These are phyloP conservation scores for Ciconia nigra DNA, from an alignment of 2,797 vertebrate genomes.

Conservation along the genomic window DNA sequence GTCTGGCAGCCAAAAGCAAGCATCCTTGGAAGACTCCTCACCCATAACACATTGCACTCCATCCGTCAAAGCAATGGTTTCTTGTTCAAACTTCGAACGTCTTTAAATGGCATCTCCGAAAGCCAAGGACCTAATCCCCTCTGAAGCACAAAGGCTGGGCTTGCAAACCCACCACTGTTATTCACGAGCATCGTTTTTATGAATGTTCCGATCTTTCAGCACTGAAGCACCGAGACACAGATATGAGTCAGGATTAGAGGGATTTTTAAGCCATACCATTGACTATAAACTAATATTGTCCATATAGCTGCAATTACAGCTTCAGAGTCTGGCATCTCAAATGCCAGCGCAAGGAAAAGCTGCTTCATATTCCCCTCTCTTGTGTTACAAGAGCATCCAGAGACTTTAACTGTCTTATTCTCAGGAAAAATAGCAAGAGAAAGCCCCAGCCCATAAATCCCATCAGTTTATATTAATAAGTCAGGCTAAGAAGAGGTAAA, in stretches of 20 bases:
- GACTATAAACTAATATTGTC: background rate
- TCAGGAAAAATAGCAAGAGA: background rate
- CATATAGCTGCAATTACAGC: background rate
- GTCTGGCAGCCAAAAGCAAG: background rate
- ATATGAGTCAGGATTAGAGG: background rate
- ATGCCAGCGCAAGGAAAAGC: background rate
- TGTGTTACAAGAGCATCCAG: background rate
- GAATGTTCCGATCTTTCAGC: background rate
- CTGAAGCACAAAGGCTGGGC: fast-evolving
- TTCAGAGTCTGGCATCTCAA: background rate
- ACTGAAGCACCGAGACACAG: background rate
- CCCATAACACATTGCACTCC: background rate
- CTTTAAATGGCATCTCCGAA: background rate
- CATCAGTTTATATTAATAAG: background rate
- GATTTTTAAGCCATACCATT: background rate
- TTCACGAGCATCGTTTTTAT: fast-evolving
- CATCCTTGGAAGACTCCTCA: background rate
- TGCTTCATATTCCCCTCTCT: background rate
- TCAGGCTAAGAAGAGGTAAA: background rate
- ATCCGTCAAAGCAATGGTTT: background rate
- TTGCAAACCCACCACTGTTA: background rate
- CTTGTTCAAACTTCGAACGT: background rate
- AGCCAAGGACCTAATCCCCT: background rate
- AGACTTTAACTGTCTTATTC: background rate
- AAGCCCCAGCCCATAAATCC: background rate